Evolutionary conservation across 1,140 invertebrate genomes (phyloP), one percentile per base, ranked within the genome.

Genomic region (Cataglyphis hispanica): DNA sequence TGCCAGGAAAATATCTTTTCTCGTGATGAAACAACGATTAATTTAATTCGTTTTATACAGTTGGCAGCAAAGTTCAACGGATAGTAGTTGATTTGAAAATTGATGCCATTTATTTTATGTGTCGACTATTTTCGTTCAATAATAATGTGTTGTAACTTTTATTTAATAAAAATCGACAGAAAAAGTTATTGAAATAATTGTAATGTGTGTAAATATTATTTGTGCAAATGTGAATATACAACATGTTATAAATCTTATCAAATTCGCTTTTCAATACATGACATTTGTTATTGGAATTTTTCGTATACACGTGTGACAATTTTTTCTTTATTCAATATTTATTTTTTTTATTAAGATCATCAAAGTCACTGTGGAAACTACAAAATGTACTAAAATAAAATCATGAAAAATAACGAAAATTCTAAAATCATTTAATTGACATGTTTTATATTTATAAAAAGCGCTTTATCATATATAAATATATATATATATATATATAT

Each of bases 1-100:
- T 4, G 4, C 4, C 46, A 50, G 4, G 46, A 19, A 19, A 19
- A 50, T 50, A 1, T 19, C 3, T 19, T 50, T 50, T 19, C 3
- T 50, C 16, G 16, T 19, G 16, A 19, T 64, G 27, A 53, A 31
- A 3, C 1, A 3, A 31, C 19, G 0, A 8, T 3, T 1, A 3
- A 50, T 6, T 16, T 10, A 19, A 7, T 40, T 25, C 2, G 16
- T 50, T 50, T 46, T 56, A 0, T 34, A 37, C 11, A 40, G 75
- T 50, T 78, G 75, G 75, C 61, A 78, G n/a, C n/a, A 78, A 1
- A 50, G 16, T n/a, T 53, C 16, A 78, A 66, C 76, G 76, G 27
- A 37, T 43, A 31, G 34, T 61, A 31, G 22, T 13, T 27, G 31
- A 16, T 78, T 78, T 78, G 1, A 66, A 78, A 78, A n/a, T 78